Evolutionary conservation across 2,113 vertebrate genomes (phyloP), one percentile per base, ranked within the genome.

Genomic region (Pachypanchax playfairii): DNA sequence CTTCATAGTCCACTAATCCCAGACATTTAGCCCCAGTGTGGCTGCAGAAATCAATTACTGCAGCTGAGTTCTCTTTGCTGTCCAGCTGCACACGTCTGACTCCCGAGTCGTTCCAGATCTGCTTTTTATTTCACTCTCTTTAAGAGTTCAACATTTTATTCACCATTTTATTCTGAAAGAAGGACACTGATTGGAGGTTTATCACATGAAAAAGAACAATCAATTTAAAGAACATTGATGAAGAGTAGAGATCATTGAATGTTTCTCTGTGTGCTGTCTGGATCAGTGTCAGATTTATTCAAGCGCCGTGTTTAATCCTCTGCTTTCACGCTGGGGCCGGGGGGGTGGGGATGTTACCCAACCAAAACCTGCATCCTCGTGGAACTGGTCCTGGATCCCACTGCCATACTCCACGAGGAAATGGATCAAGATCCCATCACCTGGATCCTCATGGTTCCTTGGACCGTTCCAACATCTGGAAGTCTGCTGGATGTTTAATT

Each of bases 1-100:
- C 76, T 88, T 89, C 86, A 86, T 83, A 78, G 76, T 85, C 73
- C 82, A 77, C 77, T 86, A 84, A 88, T 87, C 75, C 80, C 65
- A 80, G 79, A 76, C 69, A 63, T 89, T 85, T 77, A 75, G 73
- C 59, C 52, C 26, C 56, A 49, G 71, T 66, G 63, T 75, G 73
- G 73, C 65, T 77, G 70, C 54, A 75, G 70, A 78, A 89, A 90
- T 88, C 82, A 73, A 82, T 86, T 82, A 80, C 76, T 70, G 55
- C 77, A 83, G 82, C 83, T 84, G 48, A 50, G 79, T 55, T 65
- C 29, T 76, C 70, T 46, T 26, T 66, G 58, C 33, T 46, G 55
- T 63, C 55, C 69, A 60, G 44, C 66, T 76, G 48, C 69, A 60
- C 48, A 33, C 41, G 28, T 48, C 43, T 6, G 15, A 15, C n/a